These are phyloP conservation scores for Drosophila kurseongensis DNA, from an alignment of 1,140 invertebrate genomes.

Conservation along the genomic window DNA sequence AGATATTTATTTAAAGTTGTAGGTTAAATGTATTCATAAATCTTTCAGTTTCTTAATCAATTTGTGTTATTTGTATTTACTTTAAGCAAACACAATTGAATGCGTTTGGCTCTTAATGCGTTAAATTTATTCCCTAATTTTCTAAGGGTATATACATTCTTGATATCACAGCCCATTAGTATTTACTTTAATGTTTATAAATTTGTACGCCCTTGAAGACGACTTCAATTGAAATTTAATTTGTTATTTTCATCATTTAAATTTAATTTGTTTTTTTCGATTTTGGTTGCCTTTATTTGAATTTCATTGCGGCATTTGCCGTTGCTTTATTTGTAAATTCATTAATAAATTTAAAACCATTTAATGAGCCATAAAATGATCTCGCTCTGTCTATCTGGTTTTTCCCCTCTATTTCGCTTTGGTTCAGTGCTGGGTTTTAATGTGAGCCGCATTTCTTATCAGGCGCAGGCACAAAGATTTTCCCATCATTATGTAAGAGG, in stretches of 20 bases:
- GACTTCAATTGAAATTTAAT: conserved; percentile 15
- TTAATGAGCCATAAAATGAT: conserved; percentile 59
- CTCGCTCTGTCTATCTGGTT: background rate
- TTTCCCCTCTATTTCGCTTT: background rate
- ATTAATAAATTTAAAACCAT: conserved; percentile 69
- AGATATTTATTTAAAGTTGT: background rate
- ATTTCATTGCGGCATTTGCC: conserved; percentile 31
- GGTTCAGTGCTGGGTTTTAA: conserved; percentile 4
- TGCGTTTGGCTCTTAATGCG: background rate
- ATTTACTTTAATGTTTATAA: conserved; percentile 4
- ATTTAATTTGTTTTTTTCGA: conserved; percentile 25
- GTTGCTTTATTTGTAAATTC: conserved; percentile 36
- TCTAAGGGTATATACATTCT: conserved; percentile 1
- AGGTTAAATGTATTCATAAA: background rate
- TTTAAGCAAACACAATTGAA: background rate
- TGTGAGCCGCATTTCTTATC: conserved; percentile 61
- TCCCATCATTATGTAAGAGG: conserved; percentile 75
- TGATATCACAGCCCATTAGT: background rate
- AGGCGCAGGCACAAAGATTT: conserved; percentile 50
- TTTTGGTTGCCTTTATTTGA: conserved; percentile 17
- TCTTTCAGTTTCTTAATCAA: background rate
- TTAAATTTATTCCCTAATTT: background rate
- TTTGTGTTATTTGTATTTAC: background rate
- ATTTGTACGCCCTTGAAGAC: conserved; percentile 1
- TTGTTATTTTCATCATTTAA: conserved; percentile 13